phyloP scores from a whole-genome alignment of 2,797 vertebrate genomes.

The Rachycentron canadum region DNA sequence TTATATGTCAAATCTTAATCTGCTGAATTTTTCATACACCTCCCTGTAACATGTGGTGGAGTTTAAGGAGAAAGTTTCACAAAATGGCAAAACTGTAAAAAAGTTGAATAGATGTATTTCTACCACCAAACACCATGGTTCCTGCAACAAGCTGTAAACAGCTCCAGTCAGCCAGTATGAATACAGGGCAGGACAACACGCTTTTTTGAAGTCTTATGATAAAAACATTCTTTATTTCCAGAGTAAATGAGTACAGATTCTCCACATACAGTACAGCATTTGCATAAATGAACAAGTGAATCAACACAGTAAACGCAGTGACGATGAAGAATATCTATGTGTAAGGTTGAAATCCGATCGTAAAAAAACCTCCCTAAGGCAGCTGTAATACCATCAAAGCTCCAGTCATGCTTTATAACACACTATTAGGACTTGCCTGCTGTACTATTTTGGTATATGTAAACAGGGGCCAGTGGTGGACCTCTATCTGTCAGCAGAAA shows the following conservation, averaged over 20 bases:
- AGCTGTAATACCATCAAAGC: constrained; percentile 54
- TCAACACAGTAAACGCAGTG: background rate
- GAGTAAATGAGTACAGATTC: background rate
- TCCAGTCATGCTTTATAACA: constrained; percentile 35
- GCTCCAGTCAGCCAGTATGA: background rate
- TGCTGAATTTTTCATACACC: background rate
- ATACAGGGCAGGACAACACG: background rate
- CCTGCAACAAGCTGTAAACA: background rate
- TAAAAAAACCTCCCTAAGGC: constrained; percentile 31
- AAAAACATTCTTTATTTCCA: background rate
- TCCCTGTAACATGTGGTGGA: background rate
- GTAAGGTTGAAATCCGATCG: constrained; percentile 3
- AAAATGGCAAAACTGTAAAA: constrained; percentile 2
- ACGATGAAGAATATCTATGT: constrained; percentile 24
- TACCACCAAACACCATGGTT: background rate
- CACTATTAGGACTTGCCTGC: constrained; percentile 42
- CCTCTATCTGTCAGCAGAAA: constrained; percentile 87
- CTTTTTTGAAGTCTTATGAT: background rate
- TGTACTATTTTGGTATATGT: constrained; percentile 64
- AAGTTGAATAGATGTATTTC: background rate
- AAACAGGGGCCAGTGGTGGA: constrained; percentile 83
- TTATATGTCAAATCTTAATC: background rate
- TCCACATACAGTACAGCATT: background rate
- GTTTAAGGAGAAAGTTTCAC: background rate
- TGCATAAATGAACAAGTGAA: constrained; percentile 14